A percentile compares a stretch with the other conserved stretches of the same genome.
phyloP scores from a whole-genome alignment of 2,888 invertebrate species.

The Pyrgus malvae region DNA sequence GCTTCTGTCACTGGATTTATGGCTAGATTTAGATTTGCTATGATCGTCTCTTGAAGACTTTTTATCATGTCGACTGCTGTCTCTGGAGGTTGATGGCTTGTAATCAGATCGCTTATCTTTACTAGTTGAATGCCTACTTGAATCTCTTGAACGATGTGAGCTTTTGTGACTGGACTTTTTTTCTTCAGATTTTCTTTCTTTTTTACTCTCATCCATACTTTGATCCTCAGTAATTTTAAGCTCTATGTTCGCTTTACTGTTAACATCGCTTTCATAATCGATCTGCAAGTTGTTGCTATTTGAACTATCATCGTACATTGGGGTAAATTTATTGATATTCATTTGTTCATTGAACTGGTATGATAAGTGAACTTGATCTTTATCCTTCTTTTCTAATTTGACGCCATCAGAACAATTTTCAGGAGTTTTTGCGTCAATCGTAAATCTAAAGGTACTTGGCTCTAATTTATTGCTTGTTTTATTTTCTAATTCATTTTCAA shows the following conservation, averaged over 20 bases:
- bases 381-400: constrained; percentile 56
- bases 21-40: constrained; percentile 57
- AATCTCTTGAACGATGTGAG: constrained; percentile 68
- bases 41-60: constrained; percentile 64
- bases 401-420: constrained; percentile 50
- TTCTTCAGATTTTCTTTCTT: constrained; percentile 60
- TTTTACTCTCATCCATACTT: constrained; percentile 59
- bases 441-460: constrained; percentile 65
- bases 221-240: constrained; percentile 55
- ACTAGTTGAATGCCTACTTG: constrained; percentile 64
- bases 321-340: constrained; percentile 66
- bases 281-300: constrained; percentile 71
- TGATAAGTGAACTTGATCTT: constrained; percentile 51
- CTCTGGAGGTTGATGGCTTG: constrained; percentile 64
- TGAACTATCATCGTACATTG: constrained; percentile 71
- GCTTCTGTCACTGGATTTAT: constrained; percentile 55
- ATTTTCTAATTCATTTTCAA: constrained; percentile 58
- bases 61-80: constrained; percentile 62
- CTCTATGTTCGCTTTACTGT: constrained; percentile 68
- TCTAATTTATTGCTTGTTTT: constrained; percentile 57
- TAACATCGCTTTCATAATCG: constrained; percentile 74
- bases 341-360: constrained; percentile 68
- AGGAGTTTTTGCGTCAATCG: constrained; percentile 62
- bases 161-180: constrained; percentile 62
- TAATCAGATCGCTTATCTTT: constrained; percentile 67